phyloP scores from a whole-genome alignment of 2,797 vertebrate species.

The Tadarida brasiliensis region DNA sequence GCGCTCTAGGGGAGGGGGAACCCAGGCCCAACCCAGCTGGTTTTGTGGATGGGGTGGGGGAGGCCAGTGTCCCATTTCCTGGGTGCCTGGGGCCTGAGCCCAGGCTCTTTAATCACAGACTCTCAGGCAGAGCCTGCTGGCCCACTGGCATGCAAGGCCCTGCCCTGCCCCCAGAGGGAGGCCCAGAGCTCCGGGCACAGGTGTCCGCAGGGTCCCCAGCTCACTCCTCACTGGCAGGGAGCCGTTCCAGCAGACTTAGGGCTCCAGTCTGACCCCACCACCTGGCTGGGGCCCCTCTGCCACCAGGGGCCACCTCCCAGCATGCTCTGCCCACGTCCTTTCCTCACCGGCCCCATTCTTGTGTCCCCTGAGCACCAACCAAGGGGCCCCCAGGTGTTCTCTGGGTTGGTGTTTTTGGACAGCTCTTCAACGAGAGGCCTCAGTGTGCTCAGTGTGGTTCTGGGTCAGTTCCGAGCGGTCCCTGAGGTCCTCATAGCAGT shows the following conservation, averaged over 20 bases:
- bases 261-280: no score
- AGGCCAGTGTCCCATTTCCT: neutral
- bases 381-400: neutral
- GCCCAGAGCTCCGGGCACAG: rapidly evolving
- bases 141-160: no score
- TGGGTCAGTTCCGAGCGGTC: neutral
- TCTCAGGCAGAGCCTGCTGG: neutral
- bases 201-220: neutral
- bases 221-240: no score
- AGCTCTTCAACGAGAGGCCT: neutral
- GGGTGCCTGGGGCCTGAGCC: neutral
- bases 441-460: neutral
- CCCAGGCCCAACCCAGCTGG: neutral
- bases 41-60: no score
- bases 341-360: neutral
- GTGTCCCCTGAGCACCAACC: neutral
- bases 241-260: rapidly evolving
- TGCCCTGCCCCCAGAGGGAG: neutral
- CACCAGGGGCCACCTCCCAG: neutral
- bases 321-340: neutral
- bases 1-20: neutral
- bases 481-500: neutral
- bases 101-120: neutral
- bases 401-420: no score
- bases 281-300: neutral